Evolutionary conservation across 2,797 vertebrate genomes (phyloP).

Genomic region (Triplophysa bombifrons): DNA sequence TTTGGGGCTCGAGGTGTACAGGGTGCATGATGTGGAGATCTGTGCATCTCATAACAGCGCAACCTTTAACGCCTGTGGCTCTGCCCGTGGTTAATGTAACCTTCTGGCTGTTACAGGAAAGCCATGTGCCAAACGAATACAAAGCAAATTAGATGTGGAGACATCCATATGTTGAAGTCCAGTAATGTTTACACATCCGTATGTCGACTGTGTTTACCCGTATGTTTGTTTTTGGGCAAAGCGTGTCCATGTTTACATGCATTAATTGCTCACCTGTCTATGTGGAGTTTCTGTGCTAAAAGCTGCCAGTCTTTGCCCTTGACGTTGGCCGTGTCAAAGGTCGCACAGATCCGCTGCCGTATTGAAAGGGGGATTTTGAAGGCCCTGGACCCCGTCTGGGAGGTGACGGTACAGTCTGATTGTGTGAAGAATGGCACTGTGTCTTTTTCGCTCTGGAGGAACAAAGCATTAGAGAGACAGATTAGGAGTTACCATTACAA

Average conservation of each 20-base stretch:
- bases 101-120: not conserved
- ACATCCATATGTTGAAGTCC: conserved; percentile 25
- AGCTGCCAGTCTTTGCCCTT: conserved; percentile 98
- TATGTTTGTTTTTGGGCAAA: conserved; percentile 8
- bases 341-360: conserved; percentile 92
- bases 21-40: not conserved
- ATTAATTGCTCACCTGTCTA: conserved; percentile 83
- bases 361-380: conserved; percentile 96
- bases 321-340: conserved; percentile 90
- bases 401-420: conserved; percentile 84
- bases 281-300: conserved; percentile 91
- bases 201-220: not conserved
- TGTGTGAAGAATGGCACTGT: conserved; percentile 85
- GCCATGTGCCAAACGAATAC: conserved; percentile 32
- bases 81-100: conserved; percentile 26
- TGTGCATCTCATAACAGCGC: conserved; percentile 23
- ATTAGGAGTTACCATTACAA: conserved; percentile 1
- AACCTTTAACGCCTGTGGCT: conserved; percentile 22
- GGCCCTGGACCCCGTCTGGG: conserved; percentile 89
- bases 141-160: conserved; percentile 25
- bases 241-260: not conserved
- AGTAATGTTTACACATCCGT: not conserved
- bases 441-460: conserved; percentile 83
- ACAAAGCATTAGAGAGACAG: not conserved
- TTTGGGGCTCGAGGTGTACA: conserved; percentile 35